These are phyloP conservation scores for Megathymus violae DNA, from an alignment of 1,140 invertebrate genomes.

Conservation along the genomic window DNA sequence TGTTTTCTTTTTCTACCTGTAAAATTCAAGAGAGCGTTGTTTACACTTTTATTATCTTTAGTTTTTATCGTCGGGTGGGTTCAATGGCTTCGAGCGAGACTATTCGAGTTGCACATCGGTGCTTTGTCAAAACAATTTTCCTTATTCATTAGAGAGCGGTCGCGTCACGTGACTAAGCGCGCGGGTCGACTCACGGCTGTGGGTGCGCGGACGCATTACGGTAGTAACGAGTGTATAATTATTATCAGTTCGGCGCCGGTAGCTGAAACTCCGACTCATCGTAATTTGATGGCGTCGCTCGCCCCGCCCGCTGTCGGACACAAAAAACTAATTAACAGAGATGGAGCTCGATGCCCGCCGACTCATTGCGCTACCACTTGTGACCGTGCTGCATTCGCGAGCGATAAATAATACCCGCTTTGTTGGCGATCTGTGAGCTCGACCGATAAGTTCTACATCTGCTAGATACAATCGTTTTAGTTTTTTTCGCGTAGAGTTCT, in stretches of 20 bases:
- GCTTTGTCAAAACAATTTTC: constrained; percentile 61
- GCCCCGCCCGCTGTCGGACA: constrained; percentile 56
- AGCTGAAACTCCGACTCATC: constrained; percentile 80
- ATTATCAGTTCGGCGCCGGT: constrained; percentile 72
- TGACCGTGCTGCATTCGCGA: constrained; percentile 54
- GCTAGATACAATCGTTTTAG: neutral
- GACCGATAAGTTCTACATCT: neutral
- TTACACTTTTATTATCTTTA: constrained; percentile 27
- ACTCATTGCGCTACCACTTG: constrained; percentile 41
- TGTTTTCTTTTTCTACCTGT: constrained; percentile 10
- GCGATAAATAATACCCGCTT: constrained; percentile 56
- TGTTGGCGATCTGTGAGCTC: neutral
- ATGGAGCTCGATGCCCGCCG: too few species aligned
- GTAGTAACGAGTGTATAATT: constrained; percentile 84
- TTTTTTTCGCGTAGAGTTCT: neutral
- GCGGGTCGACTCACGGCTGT: constrained; percentile 44
- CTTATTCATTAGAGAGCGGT: constrained; percentile 48
- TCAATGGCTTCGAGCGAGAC: constrained; percentile 28
- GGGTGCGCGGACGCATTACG: constrained; percentile 57
- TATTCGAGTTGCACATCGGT: constrained; percentile 46
- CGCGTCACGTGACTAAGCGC: too few species aligned
- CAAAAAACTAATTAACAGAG: constrained; percentile 83
- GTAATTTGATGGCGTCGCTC: constrained; percentile 81
- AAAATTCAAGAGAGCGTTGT: constrained; percentile 21
- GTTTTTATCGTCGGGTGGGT: constrained; percentile 13